Evolutionary conservation across 2,113 vertebrate species (phyloP), one percentile per base, ranked within the genome.

Genomic region (Tor tambroides): DNA sequence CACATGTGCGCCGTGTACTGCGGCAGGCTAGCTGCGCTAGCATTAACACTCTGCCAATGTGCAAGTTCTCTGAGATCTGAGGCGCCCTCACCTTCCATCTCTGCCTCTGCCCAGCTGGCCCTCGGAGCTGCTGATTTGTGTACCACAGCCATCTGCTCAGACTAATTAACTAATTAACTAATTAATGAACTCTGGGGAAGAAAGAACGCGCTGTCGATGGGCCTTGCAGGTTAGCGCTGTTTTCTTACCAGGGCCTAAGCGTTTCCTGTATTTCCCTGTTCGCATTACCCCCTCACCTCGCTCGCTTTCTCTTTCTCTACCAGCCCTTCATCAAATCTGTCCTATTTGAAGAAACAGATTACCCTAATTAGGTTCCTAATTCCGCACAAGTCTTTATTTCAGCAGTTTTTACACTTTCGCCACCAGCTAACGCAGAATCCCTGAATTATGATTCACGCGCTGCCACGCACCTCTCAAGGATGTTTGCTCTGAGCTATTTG

Each of bases 111-210:
- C 75, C 67, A 59, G 71, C 67, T 83, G 72, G 71, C 35, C 90
- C 65, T 87, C 32, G 84, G 69, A 93, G 92, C 90, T 91, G 91
- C 93, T 94, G 92, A 94, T 94, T 92, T 93, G 92, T 94, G 92
- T 91, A 92, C 92, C 91, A 91, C 61, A 91, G 92, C 94, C 95
- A 95, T 95, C 95, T 95, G 95, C 91, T 95, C 91, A 85, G 91
- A 93, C 93, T 95, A 94, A 95, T 95, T 94, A 94, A 94, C 94
- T 94, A 94, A 95, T 95, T 94, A 95, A 94, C 94, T 94, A 94
- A 95, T 95, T 94, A 95, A 95, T 94, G 93, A 94, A 94, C 93
- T 93, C 92, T 91, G 89, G 93, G 93, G 92, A 93, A 93, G 92
- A 92, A 93, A 93, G 92, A 92, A 92, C 87, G 93, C 90, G 90